phyloP scores from a whole-genome alignment of 2,113 vertebrate species.

The Pardalotus punctatus region DNA sequence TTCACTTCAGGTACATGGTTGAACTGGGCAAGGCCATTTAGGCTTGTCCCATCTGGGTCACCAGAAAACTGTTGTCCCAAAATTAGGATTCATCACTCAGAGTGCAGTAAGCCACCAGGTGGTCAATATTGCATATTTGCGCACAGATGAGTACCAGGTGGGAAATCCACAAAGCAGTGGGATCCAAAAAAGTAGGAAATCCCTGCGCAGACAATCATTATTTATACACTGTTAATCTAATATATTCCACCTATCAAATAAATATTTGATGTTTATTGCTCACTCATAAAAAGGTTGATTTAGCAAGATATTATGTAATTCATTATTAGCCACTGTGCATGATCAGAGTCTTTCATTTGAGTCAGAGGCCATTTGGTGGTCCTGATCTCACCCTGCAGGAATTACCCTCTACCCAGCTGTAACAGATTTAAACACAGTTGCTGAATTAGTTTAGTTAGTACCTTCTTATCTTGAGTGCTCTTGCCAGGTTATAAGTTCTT shows the following conservation, averaged over 20 bases:
- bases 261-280: neutral
- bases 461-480: neutral
- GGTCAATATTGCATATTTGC: neutral
- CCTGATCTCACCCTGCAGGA: neutral
- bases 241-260: neutral
- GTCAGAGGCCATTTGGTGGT: neutral
- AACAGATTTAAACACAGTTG: neutral
- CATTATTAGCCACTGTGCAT: neutral
- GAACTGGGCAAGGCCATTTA: neutral
- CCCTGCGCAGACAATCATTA: neutral
- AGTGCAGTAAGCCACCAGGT: neutral
- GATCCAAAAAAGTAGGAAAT: too few species aligned
- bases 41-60: neutral
- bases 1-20: neutral
- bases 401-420: neutral
- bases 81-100: neutral
- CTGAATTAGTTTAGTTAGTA: neutral
- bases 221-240: neutral
- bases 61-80: neutral
- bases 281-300: neutral
- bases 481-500: neutral
- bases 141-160: neutral
- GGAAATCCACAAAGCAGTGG: neutral
- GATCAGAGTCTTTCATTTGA: fast-evolving
- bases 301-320: neutral